Evolutionary conservation across 1,140 invertebrate genomes (phyloP), one percentile per base, ranked within the genome.

Genomic region (Thaumetopoea pityocampa): DNA sequence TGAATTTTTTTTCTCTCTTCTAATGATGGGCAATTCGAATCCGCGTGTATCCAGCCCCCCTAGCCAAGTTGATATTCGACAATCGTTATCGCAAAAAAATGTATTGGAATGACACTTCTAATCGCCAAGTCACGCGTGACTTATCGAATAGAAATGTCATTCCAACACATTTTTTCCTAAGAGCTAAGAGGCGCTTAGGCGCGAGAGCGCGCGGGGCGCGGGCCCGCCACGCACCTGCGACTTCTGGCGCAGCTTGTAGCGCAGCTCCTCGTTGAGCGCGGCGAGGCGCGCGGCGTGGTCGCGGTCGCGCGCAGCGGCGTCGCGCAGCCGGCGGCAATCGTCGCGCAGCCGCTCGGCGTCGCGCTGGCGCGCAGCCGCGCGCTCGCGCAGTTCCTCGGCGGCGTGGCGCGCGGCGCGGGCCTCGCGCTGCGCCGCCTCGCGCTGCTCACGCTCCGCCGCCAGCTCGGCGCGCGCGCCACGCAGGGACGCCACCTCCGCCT

Each of bases 231-330:
- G n/a, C 1, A 92, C 88, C 61, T 92, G 90, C 17, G 89, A 90
- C 62, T 92, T 93, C 53, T 93, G 92, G 59, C 92, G 88, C 30
- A 97, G 86, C 68, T 92, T 92, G 89, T 93, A 97, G 59, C 92
- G 88, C 1, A 97, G 85, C 77, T 96, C 93, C 82, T 97, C 96
- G 66, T 96, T 96, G 56, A 93, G 89, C 57, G 92, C 91, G 0
- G 89, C 89, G 2, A 96, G 69, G 5, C 93, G 85, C 34, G 93
- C 90, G 41, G 93, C 93, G 29, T 93, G 92, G 51, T 92, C 92
- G 0, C 86, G 85, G 64, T 96, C 91, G 12, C 92, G 87, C 17
- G 90, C 90, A 20, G 90, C 88, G 1, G 87, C 88, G 32, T 93
- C 91, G n/a, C 90, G 80, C 5, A 95, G 72, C n/a, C 89, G 77